A percentile compares a stretch with the other conserved stretches of the same genome.
phyloP scores from a whole-genome alignment of 2,113 vertebrate species.

The Dolichallabes microphthalmus region DNA sequence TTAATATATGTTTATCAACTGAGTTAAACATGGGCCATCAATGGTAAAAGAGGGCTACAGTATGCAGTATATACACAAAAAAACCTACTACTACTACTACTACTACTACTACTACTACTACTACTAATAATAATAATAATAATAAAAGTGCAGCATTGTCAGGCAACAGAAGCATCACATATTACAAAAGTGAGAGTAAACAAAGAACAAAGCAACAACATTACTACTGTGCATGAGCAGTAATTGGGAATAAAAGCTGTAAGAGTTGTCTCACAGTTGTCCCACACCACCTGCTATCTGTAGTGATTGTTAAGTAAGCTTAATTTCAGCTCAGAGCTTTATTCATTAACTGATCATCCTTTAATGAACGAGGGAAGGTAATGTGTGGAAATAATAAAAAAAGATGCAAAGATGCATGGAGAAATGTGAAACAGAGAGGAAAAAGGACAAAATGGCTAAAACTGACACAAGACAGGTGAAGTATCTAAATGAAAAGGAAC shows the following conservation, averaged over 20 bases:
- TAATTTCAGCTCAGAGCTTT: background rate
- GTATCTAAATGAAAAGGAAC: slow-evolving; percentile 35
- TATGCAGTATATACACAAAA: too few species aligned
- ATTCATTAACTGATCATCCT: background rate
- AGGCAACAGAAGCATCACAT: background rate
- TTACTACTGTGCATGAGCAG: background rate
- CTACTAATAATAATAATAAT: too few species aligned
- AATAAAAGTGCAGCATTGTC: background rate
- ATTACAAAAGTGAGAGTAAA: background rate
- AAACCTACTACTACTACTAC: too few species aligned
- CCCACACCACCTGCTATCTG: background rate
- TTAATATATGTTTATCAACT: background rate
- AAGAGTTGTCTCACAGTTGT: too few species aligned
- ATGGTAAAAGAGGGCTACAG: background rate
- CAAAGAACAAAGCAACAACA: background rate
- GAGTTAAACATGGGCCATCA: background rate
- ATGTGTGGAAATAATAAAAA: background rate
- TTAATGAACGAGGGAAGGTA: background rate
- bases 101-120: too few species aligned
- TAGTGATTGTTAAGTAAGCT: background rate
- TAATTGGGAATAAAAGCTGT: background rate
- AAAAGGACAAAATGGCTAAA: slow-evolving; percentile 34
- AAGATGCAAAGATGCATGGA: background rate
- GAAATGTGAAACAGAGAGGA: background rate
- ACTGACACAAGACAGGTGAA: slow-evolving; percentile 32